A percentile compares a stretch with the other conserved stretches of the same genome.
phyloP scores from a whole-genome alignment of 2,797 vertebrate species.

The Leptodactylus fallax region DNA sequence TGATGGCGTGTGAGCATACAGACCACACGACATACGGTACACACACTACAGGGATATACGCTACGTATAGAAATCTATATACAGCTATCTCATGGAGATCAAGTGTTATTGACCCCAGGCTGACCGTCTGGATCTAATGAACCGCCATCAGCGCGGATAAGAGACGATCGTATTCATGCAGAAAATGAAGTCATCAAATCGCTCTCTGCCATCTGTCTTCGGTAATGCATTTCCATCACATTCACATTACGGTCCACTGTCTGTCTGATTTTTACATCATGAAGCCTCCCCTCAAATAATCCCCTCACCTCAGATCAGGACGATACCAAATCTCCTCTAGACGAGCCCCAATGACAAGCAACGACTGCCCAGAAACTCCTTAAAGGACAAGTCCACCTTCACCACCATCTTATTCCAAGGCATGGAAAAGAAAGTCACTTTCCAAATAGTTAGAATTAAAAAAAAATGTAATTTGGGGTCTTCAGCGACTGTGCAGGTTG shows the following conservation, averaged over 20 bases:
- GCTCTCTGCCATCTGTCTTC: neutral
- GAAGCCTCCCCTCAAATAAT: neutral
- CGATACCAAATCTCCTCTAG: too few relatives aligned
- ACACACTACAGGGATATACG: neutral
- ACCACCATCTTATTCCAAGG: too few relatives aligned
- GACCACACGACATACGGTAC: neutral
- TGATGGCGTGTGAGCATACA: neutral
- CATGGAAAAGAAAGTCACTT: too few relatives aligned
- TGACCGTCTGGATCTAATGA: conserved; percentile 11
- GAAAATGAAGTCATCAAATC: neutral
- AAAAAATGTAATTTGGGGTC: neutral
- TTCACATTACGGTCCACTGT: neutral
- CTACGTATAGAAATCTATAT: neutral
- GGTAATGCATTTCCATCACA: neutral
- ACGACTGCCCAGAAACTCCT: too few relatives aligned
- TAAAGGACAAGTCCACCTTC: too few relatives aligned
- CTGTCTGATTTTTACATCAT: neutral
- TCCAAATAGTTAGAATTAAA: too few relatives aligned
- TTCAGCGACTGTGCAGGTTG: too few relatives aligned
- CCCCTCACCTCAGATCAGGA: neutral
- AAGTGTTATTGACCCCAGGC: neutral
- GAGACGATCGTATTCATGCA: neutral
- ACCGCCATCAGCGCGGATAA: neutral
- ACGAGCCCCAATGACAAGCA: too few relatives aligned
- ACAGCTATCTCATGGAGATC: too few relatives aligned